A percentile compares a stretch with the other conserved stretches of the same genome.
These are phyloP conservation scores for Harpalus rufipes DNA, from an alignment of 2,888 invertebrate species.

Conservation along the genomic window DNA sequence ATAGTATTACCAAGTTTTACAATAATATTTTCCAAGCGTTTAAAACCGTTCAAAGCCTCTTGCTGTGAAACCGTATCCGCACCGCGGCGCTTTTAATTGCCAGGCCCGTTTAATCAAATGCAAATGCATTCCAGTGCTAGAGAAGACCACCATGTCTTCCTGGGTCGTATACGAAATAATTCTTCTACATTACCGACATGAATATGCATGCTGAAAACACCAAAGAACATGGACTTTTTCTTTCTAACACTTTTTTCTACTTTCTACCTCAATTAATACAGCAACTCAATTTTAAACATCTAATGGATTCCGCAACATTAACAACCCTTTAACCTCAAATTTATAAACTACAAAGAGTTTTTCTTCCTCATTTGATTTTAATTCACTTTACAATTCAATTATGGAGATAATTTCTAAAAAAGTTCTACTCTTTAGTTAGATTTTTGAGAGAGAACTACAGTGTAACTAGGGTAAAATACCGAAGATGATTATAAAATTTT, in stretches of 20 bases:
- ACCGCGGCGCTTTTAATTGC: slow-evolving; percentile 44
- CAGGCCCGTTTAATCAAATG: slow-evolving; percentile 55
- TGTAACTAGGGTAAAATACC: background rate
- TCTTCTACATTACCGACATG: slow-evolving; percentile 54
- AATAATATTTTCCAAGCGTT: background rate
- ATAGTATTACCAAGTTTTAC: background rate
- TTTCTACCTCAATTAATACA: slow-evolving; percentile 31
- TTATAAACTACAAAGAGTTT: slow-evolving; percentile 35
- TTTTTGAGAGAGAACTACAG: background rate
- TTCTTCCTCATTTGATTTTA: slow-evolving; percentile 23
- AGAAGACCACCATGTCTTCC: background rate
- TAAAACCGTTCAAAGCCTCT: background rate
- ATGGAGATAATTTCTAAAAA: slow-evolving; percentile 16
- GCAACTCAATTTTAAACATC: slow-evolving; percentile 44
- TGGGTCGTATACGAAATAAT: slow-evolving; percentile 33
- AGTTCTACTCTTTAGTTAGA: background rate
- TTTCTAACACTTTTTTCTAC: slow-evolving; percentile 23
- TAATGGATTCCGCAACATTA: slow-evolving; percentile 16
- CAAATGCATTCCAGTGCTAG: slow-evolving; percentile 36
- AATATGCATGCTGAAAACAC: slow-evolving; percentile 39
- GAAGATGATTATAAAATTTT: background rate
- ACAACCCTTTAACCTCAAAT: slow-evolving; percentile 34
- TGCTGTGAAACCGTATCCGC: background rate
- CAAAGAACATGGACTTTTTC: slow-evolving; percentile 31
- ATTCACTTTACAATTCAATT: slow-evolving; percentile 13